Evolutionary conservation across 2,113 vertebrate species (phyloP), one percentile per base, ranked within the genome.

Genomic region (Otus sunia): DNA sequence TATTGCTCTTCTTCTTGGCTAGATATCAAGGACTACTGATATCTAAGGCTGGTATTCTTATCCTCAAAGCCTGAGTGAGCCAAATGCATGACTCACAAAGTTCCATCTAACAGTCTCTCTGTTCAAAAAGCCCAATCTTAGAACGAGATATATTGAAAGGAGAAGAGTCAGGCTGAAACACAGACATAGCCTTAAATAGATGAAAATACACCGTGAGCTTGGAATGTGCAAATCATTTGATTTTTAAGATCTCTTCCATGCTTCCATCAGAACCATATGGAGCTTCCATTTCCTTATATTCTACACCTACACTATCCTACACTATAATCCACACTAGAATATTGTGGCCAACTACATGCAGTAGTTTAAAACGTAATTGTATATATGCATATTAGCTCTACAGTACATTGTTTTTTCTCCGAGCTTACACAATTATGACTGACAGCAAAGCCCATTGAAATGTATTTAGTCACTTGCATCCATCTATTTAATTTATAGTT

Each of bases 31-130:
- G 37, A 53, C 69, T 88, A 34, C 72, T 77, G 73, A 74, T 67
- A 95, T 55, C 86, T 82, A 91, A 64, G 66, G 64, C 49, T 95
- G 89, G 47, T 89, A 62, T 91, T 88, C 92, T 83, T 81, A 73
- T 55, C 74, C 73, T 91, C 53, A 78, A 77, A 91, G 66, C 66
- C 58, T 30, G 66, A 22, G 66, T 22, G 59, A 95, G 74, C 66
- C 83, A 90, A 95, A 56, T 9, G 64, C 18, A 32, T 97, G 95
- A 97, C 84, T 96, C 94, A 96, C 68, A 75, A 29, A 90, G 78
- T 36, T 90, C 75, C 79, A 86, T 90, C 71, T 14, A 83, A 56
- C 37, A 85, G 75, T 26, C 36, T 60, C 86, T 90, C 77, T 75
- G 34, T 74, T 79, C 68, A 92, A 81, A 93, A 95, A 94, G 45